Base-by-base conservation (phyloP, 2,888 invertebrate species). In the Drosophila percnosoma region DNA sequence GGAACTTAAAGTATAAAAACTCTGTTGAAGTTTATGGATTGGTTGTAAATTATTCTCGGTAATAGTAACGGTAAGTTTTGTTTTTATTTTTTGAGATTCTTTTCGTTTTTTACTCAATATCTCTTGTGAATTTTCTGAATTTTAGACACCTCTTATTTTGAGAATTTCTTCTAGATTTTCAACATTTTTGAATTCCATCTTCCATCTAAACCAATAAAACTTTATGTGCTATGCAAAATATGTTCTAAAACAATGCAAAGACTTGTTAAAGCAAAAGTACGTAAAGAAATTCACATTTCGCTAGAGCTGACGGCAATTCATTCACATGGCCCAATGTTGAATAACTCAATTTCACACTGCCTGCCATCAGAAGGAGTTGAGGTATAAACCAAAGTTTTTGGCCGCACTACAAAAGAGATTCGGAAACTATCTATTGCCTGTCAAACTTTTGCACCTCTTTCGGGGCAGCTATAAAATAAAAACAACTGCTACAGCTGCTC, bases 341-440 rank as follows among this genome's bases (percentile, higher is more conserved):
- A 42, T 45, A 38, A 33, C 36, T 68, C 11, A 68, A 24, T 49
- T 60, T 60, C 24, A 24, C 27, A 31, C 27, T 33, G 31, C 13
- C 24, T 36, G 29, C 36, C n/a, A 52, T 34, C 52, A 27, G 36
- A 52, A 53, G 13, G 10, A 48, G 15, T 63, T 63, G 24, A 63
- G 29, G 57, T 60, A 57, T 61, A 62, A 27, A 52, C 49, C 36
- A 75, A 77, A 66, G 76, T 66, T 66, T 59, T 54, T 52, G 45
- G 57, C 48, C 59, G 52, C n/a, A 29, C 21, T 58, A 45, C 49
- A 60, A 63, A 64, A 60, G 52, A 60, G 45, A 58, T 73, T 42
- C 49, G 24, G 31, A 11, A 75, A 79, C 75, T 78, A 79, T 78
- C 79, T 79, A 75, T 75, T 64, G 79, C 68, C 67, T 78, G 79